Percentiles rank a stretch among this genome's conserved stretches.
These are phyloP conservation scores for Sardina pilchardus DNA, from an alignment of 2,113 vertebrate species.

Conservation along the genomic window DNA sequence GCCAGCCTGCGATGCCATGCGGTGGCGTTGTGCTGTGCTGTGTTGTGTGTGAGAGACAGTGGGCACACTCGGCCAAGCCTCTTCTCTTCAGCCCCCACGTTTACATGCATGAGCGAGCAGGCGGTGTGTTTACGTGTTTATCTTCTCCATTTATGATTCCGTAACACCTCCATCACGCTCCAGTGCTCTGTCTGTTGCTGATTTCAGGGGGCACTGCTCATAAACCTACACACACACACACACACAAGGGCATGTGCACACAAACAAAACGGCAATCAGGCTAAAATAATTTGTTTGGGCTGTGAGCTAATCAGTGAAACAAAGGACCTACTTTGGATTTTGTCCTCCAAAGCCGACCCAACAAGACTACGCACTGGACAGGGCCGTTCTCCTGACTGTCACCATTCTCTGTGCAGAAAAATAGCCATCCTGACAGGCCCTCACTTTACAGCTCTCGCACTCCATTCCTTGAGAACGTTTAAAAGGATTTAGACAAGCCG, in stretches of 20 bases:
- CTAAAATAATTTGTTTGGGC: not conserved
- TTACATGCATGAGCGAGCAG: constrained; percentile 16
- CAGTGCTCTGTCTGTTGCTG: constrained; percentile 19
- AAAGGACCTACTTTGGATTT: not conserved
- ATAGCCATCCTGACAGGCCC: not conserved
- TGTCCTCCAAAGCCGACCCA: not conserved
- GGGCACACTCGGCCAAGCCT: not conserved
- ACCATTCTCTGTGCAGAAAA: not conserved
- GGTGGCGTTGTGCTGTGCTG: not conserved
- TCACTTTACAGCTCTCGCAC: not conserved
- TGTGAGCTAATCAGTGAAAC: constrained; percentile 4
- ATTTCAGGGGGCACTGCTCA: not conserved
- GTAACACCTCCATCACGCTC: not conserved
- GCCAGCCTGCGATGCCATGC: not conserved
- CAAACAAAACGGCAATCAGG: not conserved
- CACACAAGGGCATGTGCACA: not conserved
- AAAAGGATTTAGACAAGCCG: not conserved
- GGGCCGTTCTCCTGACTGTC: not conserved
- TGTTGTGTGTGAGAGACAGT: not conserved
- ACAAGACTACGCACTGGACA: not conserved
- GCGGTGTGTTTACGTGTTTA: constrained; percentile 33
- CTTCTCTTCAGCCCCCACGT: not conserved
- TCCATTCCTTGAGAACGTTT: not conserved
- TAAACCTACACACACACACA: not conserved
- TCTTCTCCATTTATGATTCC: constrained; percentile 29